phyloP scores from a whole-genome alignment of 2,888 invertebrate genomes.

The Acrobasis consociella region DNA sequence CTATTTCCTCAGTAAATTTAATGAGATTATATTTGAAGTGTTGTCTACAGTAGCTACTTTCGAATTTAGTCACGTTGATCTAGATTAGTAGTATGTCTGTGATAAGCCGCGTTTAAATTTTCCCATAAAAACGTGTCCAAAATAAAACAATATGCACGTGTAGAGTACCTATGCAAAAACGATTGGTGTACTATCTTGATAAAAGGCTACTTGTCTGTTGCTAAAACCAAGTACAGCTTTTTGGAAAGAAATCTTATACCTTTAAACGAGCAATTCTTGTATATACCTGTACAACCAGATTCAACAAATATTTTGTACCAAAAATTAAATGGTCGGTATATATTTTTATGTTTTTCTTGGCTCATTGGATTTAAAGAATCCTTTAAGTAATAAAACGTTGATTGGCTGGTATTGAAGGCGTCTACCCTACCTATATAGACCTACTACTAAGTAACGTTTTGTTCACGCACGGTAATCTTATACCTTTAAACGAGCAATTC shows the following conservation, averaged over 20 bases:
- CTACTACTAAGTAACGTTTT: too few species aligned
- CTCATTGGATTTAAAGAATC: too few species aligned
- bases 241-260: not conserved
- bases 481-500: too few species aligned
- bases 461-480: too few species aligned
- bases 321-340: too few species aligned
- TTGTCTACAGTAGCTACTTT: not conserved
- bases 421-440: too few species aligned
- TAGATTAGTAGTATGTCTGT: not conserved
- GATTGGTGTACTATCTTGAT: not conserved
- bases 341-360: too few species aligned
- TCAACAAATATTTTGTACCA: too few species aligned
- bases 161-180: not conserved
- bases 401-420: too few species aligned
- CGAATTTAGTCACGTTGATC: not conserved
- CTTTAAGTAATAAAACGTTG: too few species aligned
- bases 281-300: too few species aligned
- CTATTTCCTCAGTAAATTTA: not conserved
- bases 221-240: not conserved
- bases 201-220: not conserved
- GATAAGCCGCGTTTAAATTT: constrained; percentile 3
- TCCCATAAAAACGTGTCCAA: not conserved
- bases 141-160: not conserved
- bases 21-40: not conserved
- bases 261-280: too few species aligned